Evolutionary conservation across 2,797 vertebrate genomes (phyloP).

Genomic region (Argyrosomus regius): DNA sequence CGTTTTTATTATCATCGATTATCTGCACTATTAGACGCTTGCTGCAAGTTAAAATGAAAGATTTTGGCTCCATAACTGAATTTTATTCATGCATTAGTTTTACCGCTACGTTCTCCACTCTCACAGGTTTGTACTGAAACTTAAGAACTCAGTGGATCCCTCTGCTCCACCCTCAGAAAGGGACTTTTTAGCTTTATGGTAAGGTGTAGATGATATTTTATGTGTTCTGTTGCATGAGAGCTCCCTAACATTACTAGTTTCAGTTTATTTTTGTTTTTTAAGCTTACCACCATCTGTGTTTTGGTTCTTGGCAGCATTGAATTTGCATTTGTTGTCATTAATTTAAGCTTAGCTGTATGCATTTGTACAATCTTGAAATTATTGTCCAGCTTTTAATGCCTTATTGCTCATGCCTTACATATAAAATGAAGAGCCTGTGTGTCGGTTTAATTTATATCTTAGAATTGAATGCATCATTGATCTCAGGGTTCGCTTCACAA

Average conservation of each 20-base stretch:
- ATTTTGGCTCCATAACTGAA: not conserved
- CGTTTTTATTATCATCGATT: not conserved
- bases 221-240: constrained; percentile 1
- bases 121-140: constrained; percentile 89
- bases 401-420: not conserved
- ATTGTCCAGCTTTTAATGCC: too few relatives aligned
- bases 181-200: constrained; percentile 93
- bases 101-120: constrained; percentile 5
- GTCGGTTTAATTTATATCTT: not conserved
- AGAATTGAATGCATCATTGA: not conserved
- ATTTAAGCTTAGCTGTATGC: not conserved
- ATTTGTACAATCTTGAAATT: not conserved
- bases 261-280: not conserved
- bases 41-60: not conserved
- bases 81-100: constrained; percentile 12
- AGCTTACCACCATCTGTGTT: not conserved
- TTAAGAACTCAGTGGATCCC: constrained; percentile 88
- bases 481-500: not conserved
- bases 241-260: not conserved
- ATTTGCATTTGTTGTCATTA: not conserved
- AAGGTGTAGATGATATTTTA: constrained; percentile 43
- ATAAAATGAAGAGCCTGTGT: not conserved
- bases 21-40: not conserved
- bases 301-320: not conserved
- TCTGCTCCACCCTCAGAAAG: constrained; percentile 86